These are phyloP conservation scores for Eulemur rubriventer DNA, from an alignment of 2,797 vertebrate genomes.

Conservation along the genomic window DNA sequence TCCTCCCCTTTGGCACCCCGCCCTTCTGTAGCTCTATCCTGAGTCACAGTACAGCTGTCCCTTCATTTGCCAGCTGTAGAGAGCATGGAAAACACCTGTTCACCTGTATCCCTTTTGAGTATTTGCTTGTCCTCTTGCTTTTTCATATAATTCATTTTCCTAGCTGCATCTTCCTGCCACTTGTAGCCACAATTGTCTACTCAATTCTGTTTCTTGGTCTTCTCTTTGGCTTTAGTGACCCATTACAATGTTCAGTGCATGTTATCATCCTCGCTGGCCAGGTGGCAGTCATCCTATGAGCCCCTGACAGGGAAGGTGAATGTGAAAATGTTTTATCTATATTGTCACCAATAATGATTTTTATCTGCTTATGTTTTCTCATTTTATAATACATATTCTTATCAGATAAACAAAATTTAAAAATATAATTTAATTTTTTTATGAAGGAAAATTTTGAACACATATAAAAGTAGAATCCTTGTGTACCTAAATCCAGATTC, in stretches of 20 bases:
- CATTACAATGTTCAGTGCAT: background rate
- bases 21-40: background rate
- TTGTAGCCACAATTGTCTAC: background rate
- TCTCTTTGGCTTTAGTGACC: background rate
- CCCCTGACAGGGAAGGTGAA: background rate
- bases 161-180: background rate
- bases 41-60: too few species aligned
- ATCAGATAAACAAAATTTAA: background rate
- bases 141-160: background rate
- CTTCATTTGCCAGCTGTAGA: background rate
- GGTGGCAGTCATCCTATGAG: background rate
- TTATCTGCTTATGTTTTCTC: background rate
- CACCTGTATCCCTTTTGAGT: background rate
- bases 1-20: rapidly evolving
- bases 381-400: background rate
- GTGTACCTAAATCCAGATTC: background rate
- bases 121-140: background rate
- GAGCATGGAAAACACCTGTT: background rate
- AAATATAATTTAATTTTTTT: background rate
- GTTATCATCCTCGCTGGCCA: background rate
- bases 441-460: constrained; percentile 13
- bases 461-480: background rate
- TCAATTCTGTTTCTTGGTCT: background rate
- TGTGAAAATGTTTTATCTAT: background rate
- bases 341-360: background rate